These are phyloP conservation scores for Bovichtus variegatus DNA, from an alignment of 2,797 vertebrate species.

Conservation along the genomic window DNA sequence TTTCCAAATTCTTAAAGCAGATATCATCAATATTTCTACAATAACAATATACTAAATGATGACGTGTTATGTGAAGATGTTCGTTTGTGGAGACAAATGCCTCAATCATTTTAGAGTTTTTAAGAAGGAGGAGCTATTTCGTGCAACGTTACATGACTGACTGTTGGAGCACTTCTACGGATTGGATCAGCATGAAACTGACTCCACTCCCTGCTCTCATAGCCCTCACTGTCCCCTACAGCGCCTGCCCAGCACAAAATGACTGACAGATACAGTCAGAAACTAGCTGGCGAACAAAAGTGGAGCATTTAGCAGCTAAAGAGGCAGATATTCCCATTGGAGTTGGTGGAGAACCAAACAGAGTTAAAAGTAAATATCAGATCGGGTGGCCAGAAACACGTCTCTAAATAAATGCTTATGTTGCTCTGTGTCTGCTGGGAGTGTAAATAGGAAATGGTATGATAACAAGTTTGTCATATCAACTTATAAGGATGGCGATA, in stretches of 20 bases:
- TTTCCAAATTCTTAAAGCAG: neutral
- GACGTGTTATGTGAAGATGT: too few species aligned
- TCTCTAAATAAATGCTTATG: neutral
- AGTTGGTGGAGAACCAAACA: neutral
- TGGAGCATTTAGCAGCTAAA: slow-evolving; percentile 2
- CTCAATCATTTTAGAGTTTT: too few species aligned
- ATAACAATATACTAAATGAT: neutral
- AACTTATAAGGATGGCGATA: neutral
- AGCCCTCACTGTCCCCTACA: neutral
- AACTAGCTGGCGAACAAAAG: neutral
- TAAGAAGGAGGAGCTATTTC: too few species aligned
- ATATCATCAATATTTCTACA: neutral
- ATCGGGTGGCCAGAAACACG: neutral
- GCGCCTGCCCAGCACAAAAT: neutral
- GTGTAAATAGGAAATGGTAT: too few species aligned
- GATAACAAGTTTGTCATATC: neutral
- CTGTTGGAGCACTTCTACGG: neutral
- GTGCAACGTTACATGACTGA: too few species aligned
- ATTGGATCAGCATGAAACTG: neutral
- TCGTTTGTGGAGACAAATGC: too few species aligned
- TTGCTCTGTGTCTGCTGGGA: neutral
- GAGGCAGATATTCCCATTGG: neutral
- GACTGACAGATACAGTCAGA: neutral
- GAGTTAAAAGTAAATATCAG: too few species aligned
- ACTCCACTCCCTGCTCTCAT: neutral